Percentiles rank a stretch among this genome's conserved stretches.
phyloP scores from a whole-genome alignment of 2,797 vertebrate species.

The Acanthopagrus latus region DNA sequence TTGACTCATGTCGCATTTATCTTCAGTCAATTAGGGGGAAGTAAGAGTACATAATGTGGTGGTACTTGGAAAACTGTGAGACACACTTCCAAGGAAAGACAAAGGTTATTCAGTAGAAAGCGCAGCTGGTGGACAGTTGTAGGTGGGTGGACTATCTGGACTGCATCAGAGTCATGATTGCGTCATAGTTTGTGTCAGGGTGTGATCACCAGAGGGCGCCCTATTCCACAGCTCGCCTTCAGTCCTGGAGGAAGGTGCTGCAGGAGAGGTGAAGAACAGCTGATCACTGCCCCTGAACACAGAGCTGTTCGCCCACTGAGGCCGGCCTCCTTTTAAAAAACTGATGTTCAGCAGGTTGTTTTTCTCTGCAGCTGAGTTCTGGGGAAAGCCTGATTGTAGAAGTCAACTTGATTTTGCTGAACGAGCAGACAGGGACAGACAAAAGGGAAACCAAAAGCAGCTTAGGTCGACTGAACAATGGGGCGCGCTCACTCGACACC shows the following conservation, averaged over 20 bases:
- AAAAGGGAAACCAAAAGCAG: neutral
- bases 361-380: neutral
- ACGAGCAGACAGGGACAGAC: neutral
- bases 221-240: conserved; percentile 7
- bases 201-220: conserved; percentile 65
- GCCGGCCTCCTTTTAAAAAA: neutral
- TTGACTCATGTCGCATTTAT: neutral
- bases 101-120: neutral
- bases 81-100: conserved; percentile 38
- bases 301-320: neutral
- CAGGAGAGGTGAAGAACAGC: neutral
- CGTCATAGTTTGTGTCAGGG: neutral
- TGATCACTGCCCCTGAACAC: neutral
- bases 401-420: neutral
- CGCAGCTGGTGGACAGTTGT: neutral
- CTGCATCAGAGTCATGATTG: neutral
- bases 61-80: neutral
- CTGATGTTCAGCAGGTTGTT: neutral
- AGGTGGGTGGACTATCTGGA: conserved; percentile 1
- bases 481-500: conserved; percentile 3
- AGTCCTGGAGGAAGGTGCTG: neutral
- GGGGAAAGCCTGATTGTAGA: neutral
- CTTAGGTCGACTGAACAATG: neutral
- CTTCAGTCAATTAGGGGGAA: neutral
- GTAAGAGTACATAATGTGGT: neutral